phyloP scores from a whole-genome alignment of 2,797 vertebrate species.

The Menidia menidia region DNA sequence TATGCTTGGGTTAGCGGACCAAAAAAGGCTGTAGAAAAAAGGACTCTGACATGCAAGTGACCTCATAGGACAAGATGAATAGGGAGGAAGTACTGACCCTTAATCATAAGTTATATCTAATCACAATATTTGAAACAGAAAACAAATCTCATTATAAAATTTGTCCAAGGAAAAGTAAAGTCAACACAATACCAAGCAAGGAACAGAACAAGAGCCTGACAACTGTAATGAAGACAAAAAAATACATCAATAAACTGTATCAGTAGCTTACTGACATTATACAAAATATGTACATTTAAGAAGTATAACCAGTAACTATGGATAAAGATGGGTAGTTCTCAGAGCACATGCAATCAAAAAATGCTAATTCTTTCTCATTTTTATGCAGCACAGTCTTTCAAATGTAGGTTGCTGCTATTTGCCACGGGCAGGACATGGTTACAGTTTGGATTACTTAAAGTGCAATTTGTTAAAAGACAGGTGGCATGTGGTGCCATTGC shows the following conservation, averaged over 20 bases:
- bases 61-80: conserved; percentile 53
- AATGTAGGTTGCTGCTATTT: conserved; percentile 30
- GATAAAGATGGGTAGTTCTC: conserved; percentile 26
- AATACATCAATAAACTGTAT: conserved; percentile 13
- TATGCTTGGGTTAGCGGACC: conserved; percentile 51
- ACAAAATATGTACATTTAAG: conserved; percentile 27
- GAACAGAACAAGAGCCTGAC: background rate
- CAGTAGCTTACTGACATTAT: conserved; percentile 13
- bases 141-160: conserved; percentile 38
- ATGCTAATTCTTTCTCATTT: conserved; percentile 51
- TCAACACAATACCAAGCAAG: conserved; percentile 5
- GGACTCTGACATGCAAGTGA: conserved; percentile 41
- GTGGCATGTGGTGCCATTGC: conserved; percentile 9
- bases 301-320: conserved; percentile 37
- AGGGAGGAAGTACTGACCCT: conserved; percentile 12
- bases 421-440: conserved; percentile 43
- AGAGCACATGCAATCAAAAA: conserved; percentile 46
- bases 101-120: conserved; percentile 33
- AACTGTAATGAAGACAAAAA: background rate
- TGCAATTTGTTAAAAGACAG: conserved; percentile 34
- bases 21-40: conserved; percentile 58
- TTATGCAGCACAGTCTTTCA: conserved; percentile 34
- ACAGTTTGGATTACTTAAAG: conserved; percentile 38
- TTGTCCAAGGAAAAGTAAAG: conserved; percentile 28
- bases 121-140: conserved; percentile 16